Conservation (phyloP, 2,888 invertebrate species). For the Capitulum mitella region DNA sequence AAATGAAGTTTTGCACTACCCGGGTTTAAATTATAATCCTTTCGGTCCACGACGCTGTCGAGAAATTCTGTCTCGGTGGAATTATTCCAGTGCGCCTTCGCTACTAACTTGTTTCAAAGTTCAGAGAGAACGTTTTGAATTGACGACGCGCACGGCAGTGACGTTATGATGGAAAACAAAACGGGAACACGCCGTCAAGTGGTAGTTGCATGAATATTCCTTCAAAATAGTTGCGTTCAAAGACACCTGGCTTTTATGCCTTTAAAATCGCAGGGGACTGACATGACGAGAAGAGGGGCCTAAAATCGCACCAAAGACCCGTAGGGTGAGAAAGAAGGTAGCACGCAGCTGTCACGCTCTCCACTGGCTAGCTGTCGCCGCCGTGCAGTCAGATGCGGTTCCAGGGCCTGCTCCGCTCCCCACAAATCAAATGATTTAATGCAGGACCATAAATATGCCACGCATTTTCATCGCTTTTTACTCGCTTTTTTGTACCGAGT, state of each 20-base stretch:
- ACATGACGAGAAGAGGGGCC: too few relatives aligned
- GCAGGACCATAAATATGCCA: not conserved
- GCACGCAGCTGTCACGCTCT: too few relatives aligned
- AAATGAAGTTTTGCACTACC: conserved; percentile 24
- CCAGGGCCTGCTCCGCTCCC: not conserved
- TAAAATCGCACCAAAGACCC: too few relatives aligned
- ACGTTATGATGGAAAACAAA: too few relatives aligned
- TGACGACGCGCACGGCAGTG: too few relatives aligned
- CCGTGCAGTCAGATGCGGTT: not conserved
- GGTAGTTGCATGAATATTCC: not conserved
- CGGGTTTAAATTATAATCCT: conserved; percentile 22
- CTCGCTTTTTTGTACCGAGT: not conserved
- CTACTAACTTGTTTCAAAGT: not conserved
- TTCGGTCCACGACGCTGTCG: conserved; percentile 12
- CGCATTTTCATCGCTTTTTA: conserved; percentile 18
- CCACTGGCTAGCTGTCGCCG: too few relatives aligned
- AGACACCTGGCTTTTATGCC: too few relatives aligned
- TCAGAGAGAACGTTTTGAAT: too few relatives aligned
- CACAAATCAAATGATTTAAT: conserved; percentile 17
- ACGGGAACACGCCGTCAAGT: too few relatives aligned
- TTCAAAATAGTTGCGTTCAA: not conserved
- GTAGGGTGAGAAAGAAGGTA: too few relatives aligned
- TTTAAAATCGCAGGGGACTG: too few relatives aligned
- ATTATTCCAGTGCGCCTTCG: not conserved
- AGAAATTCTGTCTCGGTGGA: conserved; percentile 9